A percentile compares a stretch with the other conserved stretches of the same genome.
phyloP scores from a whole-genome alignment of 23 tunicate species.

The Halocynthia roretzi region DNA sequence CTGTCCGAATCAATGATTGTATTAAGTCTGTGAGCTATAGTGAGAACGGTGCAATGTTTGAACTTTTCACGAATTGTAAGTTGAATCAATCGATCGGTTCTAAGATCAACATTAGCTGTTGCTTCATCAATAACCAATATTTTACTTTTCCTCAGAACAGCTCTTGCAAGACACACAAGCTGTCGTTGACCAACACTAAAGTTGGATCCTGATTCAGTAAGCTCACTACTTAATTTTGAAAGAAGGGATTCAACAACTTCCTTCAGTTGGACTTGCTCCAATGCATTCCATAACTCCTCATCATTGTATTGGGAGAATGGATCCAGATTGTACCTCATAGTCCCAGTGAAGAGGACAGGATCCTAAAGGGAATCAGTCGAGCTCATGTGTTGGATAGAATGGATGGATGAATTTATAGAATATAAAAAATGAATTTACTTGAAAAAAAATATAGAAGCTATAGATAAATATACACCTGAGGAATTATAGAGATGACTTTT shows the following conservation, averaged over 20 bases:
- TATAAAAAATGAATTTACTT: no score
- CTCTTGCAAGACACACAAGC: slow-evolving; percentile 85
- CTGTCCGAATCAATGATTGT: slow-evolving; percentile 88
- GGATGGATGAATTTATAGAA: no score
- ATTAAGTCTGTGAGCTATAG: slow-evolving; percentile 89
- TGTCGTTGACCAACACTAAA: slow-evolving; percentile 92
- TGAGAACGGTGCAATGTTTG: slow-evolving; percentile 72
- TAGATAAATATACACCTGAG: background rate
- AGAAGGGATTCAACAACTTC: slow-evolving; percentile 32
- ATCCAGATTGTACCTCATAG: slow-evolving; percentile 64
- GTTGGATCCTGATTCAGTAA: slow-evolving; percentile 69
- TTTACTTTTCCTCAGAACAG: slow-evolving; percentile 53
- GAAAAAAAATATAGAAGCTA: no score
- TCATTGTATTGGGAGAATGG: slow-evolving; percentile 49
- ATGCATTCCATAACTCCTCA: slow-evolving; percentile 58
- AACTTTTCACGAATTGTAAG: slow-evolving; percentile 59
- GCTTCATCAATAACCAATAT: slow-evolving; percentile 90
- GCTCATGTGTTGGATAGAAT: no score
- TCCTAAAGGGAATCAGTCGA: slow-evolving; percentile 22
- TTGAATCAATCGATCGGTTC: slow-evolving; percentile 88
- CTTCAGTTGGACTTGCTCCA: slow-evolving; percentile 60
- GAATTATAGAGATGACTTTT: slow-evolving; percentile 47
- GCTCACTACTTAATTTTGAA: slow-evolving; percentile 34
- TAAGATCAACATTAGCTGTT: slow-evolving; percentile 87
- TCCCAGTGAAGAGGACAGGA: slow-evolving; percentile 73